Evolutionary conservation across 2,797 vertebrate species (phyloP), one percentile per base, ranked within the genome.

Genomic region (Arctocebus calabarensis): DNA sequence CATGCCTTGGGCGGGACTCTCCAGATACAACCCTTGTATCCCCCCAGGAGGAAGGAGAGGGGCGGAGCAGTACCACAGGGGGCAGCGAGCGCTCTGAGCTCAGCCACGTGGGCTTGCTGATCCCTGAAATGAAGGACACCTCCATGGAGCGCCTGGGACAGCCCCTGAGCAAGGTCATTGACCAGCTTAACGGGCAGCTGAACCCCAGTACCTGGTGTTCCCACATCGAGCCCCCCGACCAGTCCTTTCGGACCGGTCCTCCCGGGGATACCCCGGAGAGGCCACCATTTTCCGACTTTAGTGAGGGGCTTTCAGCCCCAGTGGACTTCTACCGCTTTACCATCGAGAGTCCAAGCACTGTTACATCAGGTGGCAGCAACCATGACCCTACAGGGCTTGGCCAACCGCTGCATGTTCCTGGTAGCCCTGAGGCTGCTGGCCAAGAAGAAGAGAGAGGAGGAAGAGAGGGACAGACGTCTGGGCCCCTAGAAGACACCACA

Each of bases 321-420:
- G 98, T 99, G 98, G 99, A 99, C 98, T 98, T 99, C 98, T 99
- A 99, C 99, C 98, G 98, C 99, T 99, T 99, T 99, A 99, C 99
- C 99, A 5, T 99, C 0, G 98, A 99, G 99, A 99, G 99, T 99
- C 98, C 99, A 99, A 98, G 99, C 97, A 10, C 99, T 99, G 95
- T 97, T 99, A 75, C 99, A 99, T 66, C 99, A 98, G 95, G 99
- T 99, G 97, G 99, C 99, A 94, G 99, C 99, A 73, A 99, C 99
- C 86, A 99, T 99, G 99, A 99, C 99, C 0, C 98, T 99, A 29
- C 99, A 99, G 98, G 99, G 99, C 95, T 98, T 99, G 97, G 99
- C 98, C 98, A 99, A 99, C 98, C 99, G 96, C 97, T 99, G 98
- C 97, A 99, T 99, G 98, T 99, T 99, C 97, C 98, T 99, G 96